Percentiles rank a stretch among this genome's conserved stretches.
Conservation (phyloP, 2,797 vertebrate species). For the Pteronotus mesoamericanus region DNA sequence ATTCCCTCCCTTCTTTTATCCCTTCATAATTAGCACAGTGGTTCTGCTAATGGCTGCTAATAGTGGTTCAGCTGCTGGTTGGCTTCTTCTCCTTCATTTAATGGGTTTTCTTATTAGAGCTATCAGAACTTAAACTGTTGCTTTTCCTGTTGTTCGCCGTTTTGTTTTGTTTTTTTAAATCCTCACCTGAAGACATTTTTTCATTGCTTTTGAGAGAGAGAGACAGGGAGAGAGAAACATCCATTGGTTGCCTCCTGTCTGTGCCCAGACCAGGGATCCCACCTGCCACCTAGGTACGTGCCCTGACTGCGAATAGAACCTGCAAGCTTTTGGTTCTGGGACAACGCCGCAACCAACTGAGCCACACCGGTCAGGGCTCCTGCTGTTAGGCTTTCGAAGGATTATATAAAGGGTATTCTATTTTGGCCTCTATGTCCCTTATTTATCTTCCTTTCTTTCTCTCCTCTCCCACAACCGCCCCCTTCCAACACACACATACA, state of each 20-base stretch:
- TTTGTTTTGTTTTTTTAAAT: background rate
- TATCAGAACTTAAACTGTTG: background rate
- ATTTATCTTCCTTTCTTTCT: background rate
- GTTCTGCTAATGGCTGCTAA: background rate
- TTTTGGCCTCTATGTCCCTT: background rate
- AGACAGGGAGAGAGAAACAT: background rate
- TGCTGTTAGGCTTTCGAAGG: background rate
- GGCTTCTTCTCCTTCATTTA: background rate
- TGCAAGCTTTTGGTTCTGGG: background rate
- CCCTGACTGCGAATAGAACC: background rate
- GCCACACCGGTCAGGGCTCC: background rate
- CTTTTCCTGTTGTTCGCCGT: background rate
- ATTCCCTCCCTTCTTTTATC: background rate
- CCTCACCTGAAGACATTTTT: background rate
- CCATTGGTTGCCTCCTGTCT: background rate
- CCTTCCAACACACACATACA: background rate
- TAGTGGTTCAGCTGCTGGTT: too few species aligned
- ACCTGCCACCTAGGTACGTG: background rate
- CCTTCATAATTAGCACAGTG: background rate
- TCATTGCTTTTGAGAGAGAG: background rate
- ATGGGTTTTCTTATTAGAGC: background rate
- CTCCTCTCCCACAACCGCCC: rapidly evolving
- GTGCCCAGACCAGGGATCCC: background rate
- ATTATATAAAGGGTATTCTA: background rate
- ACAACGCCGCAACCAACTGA: background rate